These are phyloP conservation scores for Lathamus discolor DNA, from an alignment of 2,113 vertebrate species.

Conservation along the genomic window DNA sequence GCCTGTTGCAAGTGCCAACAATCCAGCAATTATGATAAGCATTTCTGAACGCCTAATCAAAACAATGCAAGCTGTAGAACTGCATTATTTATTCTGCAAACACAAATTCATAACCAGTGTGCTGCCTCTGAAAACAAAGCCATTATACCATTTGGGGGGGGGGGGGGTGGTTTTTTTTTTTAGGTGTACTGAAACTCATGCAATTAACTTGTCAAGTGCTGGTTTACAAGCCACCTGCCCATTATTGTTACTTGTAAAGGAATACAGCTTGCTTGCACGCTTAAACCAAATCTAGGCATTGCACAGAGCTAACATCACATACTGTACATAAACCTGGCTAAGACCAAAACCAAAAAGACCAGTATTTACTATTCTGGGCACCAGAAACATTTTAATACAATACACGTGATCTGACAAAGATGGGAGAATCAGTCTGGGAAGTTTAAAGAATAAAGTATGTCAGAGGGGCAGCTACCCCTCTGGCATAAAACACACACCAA, in stretches of 20 bases:
- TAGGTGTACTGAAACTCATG: neutral
- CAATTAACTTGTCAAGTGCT: neutral
- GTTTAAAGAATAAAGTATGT: neutral
- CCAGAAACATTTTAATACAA: neutral
- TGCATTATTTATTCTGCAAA: neutral
- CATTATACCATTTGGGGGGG: neutral
- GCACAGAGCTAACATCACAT: neutral
- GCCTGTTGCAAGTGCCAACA: neutral
- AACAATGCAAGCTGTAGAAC: neutral
- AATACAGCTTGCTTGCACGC: neutral
- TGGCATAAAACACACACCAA: neutral
- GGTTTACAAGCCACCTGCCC: neutral
- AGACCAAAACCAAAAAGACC: neutral
- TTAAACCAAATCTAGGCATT: neutral
- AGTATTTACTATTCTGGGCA: neutral
- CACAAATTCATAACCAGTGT: neutral
- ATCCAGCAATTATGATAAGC: neutral
- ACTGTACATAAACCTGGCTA: neutral
- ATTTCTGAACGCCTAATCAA: slow-evolving; percentile 43
- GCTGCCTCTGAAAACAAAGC: neutral
- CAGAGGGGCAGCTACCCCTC: neutral
- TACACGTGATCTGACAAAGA: neutral
- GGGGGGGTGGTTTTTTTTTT: neutral
- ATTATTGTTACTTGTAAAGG: neutral
- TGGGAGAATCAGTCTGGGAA: neutral